Conservation (phyloP, 2,113 vertebrate species). For the Apteryx mantelli region DNA sequence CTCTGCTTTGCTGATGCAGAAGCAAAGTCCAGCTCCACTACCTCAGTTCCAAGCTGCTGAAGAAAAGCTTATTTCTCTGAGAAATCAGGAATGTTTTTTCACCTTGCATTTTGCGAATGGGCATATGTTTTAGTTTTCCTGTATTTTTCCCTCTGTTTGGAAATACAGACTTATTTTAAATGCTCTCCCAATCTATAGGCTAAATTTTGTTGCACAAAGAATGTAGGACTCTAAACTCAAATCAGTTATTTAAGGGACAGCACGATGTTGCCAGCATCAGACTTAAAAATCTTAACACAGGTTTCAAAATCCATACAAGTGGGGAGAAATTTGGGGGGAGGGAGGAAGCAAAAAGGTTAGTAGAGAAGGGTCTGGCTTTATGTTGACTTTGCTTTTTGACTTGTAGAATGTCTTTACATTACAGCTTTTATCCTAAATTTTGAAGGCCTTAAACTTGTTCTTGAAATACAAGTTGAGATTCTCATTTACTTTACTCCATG, state of each 20-base stretch:
- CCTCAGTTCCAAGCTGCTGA: not conserved
- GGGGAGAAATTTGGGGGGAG: not conserved
- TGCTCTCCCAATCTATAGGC: not conserved
- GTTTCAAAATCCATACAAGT: not conserved
- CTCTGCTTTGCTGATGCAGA: not conserved
- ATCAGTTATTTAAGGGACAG: not conserved
- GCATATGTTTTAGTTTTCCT: not conserved
- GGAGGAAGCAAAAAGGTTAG: not conserved
- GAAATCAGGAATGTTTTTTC: not conserved
- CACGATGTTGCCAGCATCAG: not conserved
- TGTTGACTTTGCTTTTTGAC: not conserved
- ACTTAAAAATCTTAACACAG: not conserved
- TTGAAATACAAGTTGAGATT: not conserved
- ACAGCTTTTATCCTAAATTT: not conserved
- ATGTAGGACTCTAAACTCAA: not conserved
- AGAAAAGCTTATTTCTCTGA: not conserved
- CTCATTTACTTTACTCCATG: not conserved
- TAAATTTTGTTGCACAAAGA: not conserved
- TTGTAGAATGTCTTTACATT: not conserved
- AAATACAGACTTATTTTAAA: not conserved
- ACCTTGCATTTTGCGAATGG: not conserved
- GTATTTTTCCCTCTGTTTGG: not conserved
- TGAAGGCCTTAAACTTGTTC: not conserved
- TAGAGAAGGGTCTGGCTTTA: not conserved
- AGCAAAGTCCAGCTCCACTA: not conserved